Evolutionary conservation across 2,888 invertebrate genomes (phyloP).

Genomic region (Latrodectus elegans): DNA sequence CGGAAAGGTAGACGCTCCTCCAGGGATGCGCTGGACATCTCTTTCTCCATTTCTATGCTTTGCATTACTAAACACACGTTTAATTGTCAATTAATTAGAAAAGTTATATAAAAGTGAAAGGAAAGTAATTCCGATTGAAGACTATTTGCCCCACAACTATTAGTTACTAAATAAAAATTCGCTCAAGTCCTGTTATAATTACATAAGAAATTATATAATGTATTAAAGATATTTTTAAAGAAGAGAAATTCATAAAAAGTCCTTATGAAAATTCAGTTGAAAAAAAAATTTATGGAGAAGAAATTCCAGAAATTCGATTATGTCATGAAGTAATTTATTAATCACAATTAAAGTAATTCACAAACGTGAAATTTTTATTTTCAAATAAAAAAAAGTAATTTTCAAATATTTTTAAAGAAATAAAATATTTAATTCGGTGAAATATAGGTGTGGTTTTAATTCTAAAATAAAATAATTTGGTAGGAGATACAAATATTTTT

Average conservation of each 20-base stretch:
- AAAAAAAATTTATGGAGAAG: too few species aligned
- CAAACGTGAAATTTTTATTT: too few species aligned
- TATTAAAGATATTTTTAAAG: too few species aligned
- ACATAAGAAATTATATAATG: too few species aligned
- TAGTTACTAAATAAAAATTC: too few species aligned
- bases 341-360: too few species aligned
- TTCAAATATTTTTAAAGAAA: not conserved
- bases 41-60: constrained; percentile 29
- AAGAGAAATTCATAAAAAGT: too few species aligned
- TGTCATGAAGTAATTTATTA: too few species aligned
- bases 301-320: too few species aligned
- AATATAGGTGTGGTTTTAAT: not conserved
- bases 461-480: not conserved
- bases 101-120: not conserved
- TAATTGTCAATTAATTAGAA: not conserved
- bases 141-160: not conserved
- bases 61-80: constrained; percentile 40
- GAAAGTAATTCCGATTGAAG: not conserved
- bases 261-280: too few species aligned
- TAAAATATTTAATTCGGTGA: not conserved
- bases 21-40: not conserved
- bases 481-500: too few species aligned
- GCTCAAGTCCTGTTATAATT: too few species aligned
- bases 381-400: not conserved
- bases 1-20: constrained; percentile 68